Base-by-base conservation (phyloP, 2,888 invertebrate genomes). In the Dendrolimus pini region DNA sequence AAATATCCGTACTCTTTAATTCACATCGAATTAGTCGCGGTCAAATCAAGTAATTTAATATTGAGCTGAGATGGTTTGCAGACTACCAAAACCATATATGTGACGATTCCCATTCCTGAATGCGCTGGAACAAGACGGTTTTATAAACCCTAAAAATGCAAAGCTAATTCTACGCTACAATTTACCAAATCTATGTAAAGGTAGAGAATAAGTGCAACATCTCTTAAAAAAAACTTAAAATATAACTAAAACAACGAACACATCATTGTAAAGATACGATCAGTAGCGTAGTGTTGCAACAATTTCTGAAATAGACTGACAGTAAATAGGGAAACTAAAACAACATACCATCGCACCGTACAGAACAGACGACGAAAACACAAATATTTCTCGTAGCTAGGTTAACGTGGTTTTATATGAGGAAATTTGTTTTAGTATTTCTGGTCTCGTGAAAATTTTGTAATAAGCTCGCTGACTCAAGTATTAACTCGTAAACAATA, bases 391-490 rank as follows among this genome's bases (percentile, higher is more conserved):
- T 69, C 63, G 69, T 62, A 77, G 80, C 74, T 76, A 70, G 77
- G 76, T 78, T 78, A 77, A 77, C 74, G 75, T 70, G 67, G 66
- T 70, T 66, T 72, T 68, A 66, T 70, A 79, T 77, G 78, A 74
- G 74, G 78, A 78, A 79, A 82, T 79, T 77, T 65, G 69, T 74
- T 80, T 78, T 75, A 76, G 71, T 72, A 70, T 69, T 78, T 75
- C 47, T 72, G 70, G 72, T 76, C 70, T 74, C 74, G 67, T 68
- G 68, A 67, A 67, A 64, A 71, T 81, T 77, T 80, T 72, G 77
- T 72, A 79, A 80, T 67, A 70, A 70, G 66, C 66, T 64, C 60
- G 64, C 63, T 71, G 72, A 71, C 69, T 70, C 72, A 73, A 73
- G 65, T 71, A 65, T 72, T 70, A 67, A 73, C 68, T 67, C 67